Base-by-base conservation (phyloP, 2,113 vertebrate genomes). In the Leptobrachium ailaonicum region DNA sequence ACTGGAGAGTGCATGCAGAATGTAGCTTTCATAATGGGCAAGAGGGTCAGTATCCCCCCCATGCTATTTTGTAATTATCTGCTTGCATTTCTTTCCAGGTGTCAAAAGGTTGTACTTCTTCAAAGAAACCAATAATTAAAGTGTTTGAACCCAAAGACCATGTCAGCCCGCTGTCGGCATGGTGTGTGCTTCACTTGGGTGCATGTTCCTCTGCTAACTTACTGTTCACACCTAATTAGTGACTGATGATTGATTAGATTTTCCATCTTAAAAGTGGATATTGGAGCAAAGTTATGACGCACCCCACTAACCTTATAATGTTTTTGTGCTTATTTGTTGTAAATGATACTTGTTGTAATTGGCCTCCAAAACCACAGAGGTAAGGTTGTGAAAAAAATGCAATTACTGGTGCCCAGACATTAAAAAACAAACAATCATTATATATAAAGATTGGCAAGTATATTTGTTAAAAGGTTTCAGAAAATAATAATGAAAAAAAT, bases 111-210 rank as follows among this genome's bases (percentile, higher is more conserved):
- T 45, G 13, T 20, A 45, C 13, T n/a, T 50, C 44, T n/a, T 50
- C 47, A 47, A 71, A 45, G 68, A 71, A 71, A 71, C 68, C 68
- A 50, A 50, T 71, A 47, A 50, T 71, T 71, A 71, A 42, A 14
- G 68, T 50, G 68, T 71, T 50, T 14, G n/a, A 50, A 71, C 43
- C 42, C 9, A 9, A 6, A n/a, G 68, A 10, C 43, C 50, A 14
- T 71, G 68, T 50, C 68, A 10, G n/a, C 42, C 66, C n/a, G 11
- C 44, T 14, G 42, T 69, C 44, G 4, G 3, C 56, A 60, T 60
- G 6, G 7, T 40, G 32, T 3, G 14, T 44, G 44, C 41, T 44
- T 43, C 13, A 69, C 66, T 42, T 44, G 66, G 13, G 41, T 67
- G 66, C 41, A 44, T 69, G 56, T 60, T 12, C 13, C 9, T 50